Conservation (phyloP, 2,888 invertebrate genomes). For the Drosophila suboccidentalis region DNA sequence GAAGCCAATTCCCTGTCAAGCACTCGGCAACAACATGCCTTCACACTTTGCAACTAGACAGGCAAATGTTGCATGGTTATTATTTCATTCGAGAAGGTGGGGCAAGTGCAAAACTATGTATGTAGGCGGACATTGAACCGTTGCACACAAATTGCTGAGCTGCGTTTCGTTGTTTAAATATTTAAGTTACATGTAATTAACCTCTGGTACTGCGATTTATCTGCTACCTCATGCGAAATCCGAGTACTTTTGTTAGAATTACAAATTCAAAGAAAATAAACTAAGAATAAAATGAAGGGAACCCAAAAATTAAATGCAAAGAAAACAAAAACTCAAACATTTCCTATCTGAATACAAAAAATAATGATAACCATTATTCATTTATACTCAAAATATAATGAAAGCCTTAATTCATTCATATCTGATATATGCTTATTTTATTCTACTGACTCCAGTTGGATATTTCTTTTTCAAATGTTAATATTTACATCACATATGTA, state of each 20-base stretch:
- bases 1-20: slow-evolving; percentile 43
- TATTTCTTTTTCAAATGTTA: no score
- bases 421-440: no score
- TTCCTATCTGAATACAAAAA: no score
- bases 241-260: neutral
- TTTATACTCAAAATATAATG: no score
- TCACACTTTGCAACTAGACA: slow-evolving; percentile 43
- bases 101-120: slow-evolving; percentile 51
- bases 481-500: no score
- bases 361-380: no score
- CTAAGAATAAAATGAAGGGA: neutral
- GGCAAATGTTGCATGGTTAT: slow-evolving; percentile 31
- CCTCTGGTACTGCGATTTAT: neutral
- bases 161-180: slow-evolving; percentile 21
- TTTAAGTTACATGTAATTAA: slow-evolving; percentile 19
- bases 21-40: slow-evolving; percentile 47
- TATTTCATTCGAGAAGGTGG: slow-evolving; percentile 28
- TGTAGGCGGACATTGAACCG: slow-evolving; percentile 55
- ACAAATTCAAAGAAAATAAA: neutral
- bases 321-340: no score
- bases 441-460: no score
- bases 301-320: neutral
- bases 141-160: slow-evolving; percentile 24
- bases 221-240: neutral
- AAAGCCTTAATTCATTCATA: no score